Base-by-base conservation (phyloP, 2,797 vertebrate species). In the Phaenicophaeus curvirostris region DNA sequence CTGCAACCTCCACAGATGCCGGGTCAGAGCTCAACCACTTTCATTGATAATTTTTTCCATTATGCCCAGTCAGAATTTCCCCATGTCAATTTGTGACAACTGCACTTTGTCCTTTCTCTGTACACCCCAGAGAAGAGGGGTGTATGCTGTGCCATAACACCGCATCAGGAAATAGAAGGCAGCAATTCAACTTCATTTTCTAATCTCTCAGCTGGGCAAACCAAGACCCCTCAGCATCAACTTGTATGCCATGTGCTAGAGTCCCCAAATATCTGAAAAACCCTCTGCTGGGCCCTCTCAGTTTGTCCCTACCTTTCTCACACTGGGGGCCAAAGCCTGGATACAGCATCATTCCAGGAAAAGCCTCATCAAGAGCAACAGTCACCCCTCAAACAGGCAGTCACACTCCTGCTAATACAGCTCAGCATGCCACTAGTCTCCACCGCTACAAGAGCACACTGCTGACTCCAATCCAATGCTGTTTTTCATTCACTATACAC, bases 321-420 rank as follows among this genome's bases (percentile, higher is more conserved):
- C n/a, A 33, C 80, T 6, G 8, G 12, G 13, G 15, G 12, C 17
- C 15, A 20, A 81, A 67, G 30, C 13, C 33, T 21, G 15, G 17
- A 63, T 27, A 57, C 31, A 33, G 35, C 18, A 30, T 33, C 55
- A 35, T 25, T 59, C 18, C 44, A 58, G 31, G 27, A 54, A 39
- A 6, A 61, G 44, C 28, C 50, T 15, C 11, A 1, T 55, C 33
- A 62, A 50, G 6, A 65, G 28, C 25, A 55, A 46, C 2, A 35
- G 48, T n/a, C 24, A 6, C 4, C 28, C 6, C 15, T 66, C 73
- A 66, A 30, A 4, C 0, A 0, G 9, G 11, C 9, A 9, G 21
- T 39, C 51, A 59, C 0, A 0, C 30, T 75, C 41, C 31, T n/a
- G n/a, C n/a, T 24, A 23, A 17, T 21, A 17, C 8, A 35, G 28